These are phyloP conservation scores for Myiothlypis chrysogaster DNA, from an alignment of 2,797 vertebrate genomes.

Conservation along the genomic window DNA sequence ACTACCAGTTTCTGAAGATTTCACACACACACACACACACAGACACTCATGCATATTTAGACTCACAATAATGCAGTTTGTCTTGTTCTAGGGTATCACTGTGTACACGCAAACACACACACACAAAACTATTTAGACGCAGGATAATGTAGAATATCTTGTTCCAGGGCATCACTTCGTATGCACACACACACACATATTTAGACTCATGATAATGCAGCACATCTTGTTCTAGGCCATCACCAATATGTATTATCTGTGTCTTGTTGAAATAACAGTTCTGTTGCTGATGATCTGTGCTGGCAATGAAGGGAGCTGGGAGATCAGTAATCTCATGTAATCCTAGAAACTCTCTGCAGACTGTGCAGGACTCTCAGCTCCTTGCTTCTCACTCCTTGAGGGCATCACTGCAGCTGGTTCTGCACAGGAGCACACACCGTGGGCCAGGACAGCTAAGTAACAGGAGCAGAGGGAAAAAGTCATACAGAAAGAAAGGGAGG, in stretches of 20 bases:
- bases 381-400: neutral
- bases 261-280: neutral
- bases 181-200: neutral
- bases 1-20: neutral
- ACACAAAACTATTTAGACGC: neutral
- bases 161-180: neutral
- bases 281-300: neutral
- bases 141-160: neutral
- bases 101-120: neutral
- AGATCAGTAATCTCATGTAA: neutral
- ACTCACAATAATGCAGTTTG: accelerated
- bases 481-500: neutral
- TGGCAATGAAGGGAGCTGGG: accelerated
- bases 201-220: accelerated
- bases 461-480: neutral
- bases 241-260: neutral
- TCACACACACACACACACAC: no score
- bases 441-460: neutral
- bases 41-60: neutral
- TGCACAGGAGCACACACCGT: no score
- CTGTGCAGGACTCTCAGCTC: neutral
- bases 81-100: neutral
- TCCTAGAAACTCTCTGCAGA: neutral
- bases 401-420: neutral
- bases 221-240: neutral